Base-by-base conservation (phyloP, 2,888 invertebrate genomes). In the Cryptocephalus moraei region DNA sequence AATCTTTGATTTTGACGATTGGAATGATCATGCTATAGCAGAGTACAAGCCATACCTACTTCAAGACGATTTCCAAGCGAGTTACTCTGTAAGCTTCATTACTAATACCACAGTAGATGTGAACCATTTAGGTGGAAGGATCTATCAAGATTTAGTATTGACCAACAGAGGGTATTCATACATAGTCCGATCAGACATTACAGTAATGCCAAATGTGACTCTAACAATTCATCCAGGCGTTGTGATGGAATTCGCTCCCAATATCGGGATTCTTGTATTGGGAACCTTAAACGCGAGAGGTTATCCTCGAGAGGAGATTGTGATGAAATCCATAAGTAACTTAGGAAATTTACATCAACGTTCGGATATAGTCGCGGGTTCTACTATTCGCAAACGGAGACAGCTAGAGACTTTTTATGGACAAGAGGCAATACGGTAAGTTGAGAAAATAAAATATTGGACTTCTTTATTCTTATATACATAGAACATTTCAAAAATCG, bases 1-100 rank as follows among this genome's bases (percentile, higher is more conserved):
- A 63, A 94, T 97, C 61, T 96, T 97, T 66, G 97, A 97, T 71
- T 96, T 99, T 70, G 95, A 99, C 67, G 96, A 97, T 67, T 99
- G 99, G 97, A 99, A 99, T 67, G 91, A 93, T 69, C 94, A 92
- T 67, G 95, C 95, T 0, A 81, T 95, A 44, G 96, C 95, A 0
- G 79, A 84, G 10, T 99, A 86, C 68, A 78, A 84, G 46, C 99
- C 97, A 0, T 97, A 83, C 68, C 76, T 95, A 48, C 78, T 85
- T 0, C 84, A 84, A 63, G 84, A 90, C 55, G 76, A 78, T 43
- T 80, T 89, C 59, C 84, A 86, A 53, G 78, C 86, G 0, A 88
- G 87, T 57, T 75, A 86, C 32, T 90, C 90, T 0, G 77, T 82
- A 1, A 77, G 82, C 0, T 81, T 80, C 65, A 14, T 36, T 9